Evolutionary conservation across 2,113 vertebrate genomes (phyloP), one percentile per base, ranked within the genome.

Genomic region (Nerophis ophidion): DNA sequence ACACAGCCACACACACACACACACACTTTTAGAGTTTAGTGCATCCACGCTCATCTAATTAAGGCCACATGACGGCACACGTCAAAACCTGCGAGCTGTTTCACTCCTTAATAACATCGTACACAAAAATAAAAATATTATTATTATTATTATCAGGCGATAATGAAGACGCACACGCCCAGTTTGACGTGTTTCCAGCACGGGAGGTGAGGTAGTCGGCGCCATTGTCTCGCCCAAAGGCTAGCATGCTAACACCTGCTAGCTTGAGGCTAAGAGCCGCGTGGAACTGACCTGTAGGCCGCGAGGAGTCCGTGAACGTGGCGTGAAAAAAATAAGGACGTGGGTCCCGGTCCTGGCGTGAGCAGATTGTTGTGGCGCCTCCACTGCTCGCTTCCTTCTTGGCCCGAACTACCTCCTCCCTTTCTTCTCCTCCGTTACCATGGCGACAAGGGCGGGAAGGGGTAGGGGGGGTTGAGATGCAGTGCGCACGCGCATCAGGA

Each of bases 401-500:
- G 47, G 11, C 72, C 35, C 56, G 51, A 79, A 57, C 75, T 72
- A 81, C 81, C 71, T 61, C 19, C 16, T 56, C 54, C 16, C 40
- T 40, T 56, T 17, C 16, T 56, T 56, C 12, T 56, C 36, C 54
- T 56, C 52, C 74, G 88, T 91, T 87, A 65, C 81, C 81, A 80
- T 63, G 87, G 77, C 83, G 75, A 91, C 84, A 72, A 70, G 81
- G 80, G 72, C 70, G 26, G 83, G 69, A 88, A 81, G 76, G 79
- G n/a, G n/a, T n/a, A 76, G 57, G 45, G 54, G 36, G 79, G 76
- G 66, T 74, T 71, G 74, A 76, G 89, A 91, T 90, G 84, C 89
- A 86, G 89, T 50, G 72, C 89, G 84, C 90, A 86, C 71, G 90
- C 86, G 80, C 84, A 87, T 33, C 82, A 5, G 3, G 1, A 16